Conservation (phyloP, 2,888 invertebrate genomes). For the Hartigia nigra region DNA sequence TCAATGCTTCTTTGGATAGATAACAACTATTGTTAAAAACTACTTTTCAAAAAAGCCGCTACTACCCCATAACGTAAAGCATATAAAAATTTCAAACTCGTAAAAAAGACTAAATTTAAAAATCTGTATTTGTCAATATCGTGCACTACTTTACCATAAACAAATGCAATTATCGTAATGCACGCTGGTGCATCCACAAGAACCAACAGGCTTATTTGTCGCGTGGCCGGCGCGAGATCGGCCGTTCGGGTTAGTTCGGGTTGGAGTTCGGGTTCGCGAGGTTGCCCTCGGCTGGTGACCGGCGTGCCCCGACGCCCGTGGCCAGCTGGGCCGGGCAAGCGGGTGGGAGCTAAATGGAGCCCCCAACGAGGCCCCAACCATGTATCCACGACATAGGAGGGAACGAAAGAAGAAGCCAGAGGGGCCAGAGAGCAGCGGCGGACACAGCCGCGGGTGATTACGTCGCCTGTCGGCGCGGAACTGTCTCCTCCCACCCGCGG, state of each 20-base stretch:
- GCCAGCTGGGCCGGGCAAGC: slow-evolving; percentile 21
- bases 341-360: slow-evolving; percentile 10
- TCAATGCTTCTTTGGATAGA: background rate
- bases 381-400: slow-evolving; percentile 20
- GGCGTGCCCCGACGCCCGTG: slow-evolving; percentile 28
- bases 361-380: slow-evolving; percentile 11
- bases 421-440: slow-evolving; percentile 44
- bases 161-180: background rate
- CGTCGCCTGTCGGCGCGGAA: slow-evolving; percentile 64
- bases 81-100: background rate
- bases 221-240: slow-evolving; percentile 7
- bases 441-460: slow-evolving; percentile 62
- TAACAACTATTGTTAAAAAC: background rate
- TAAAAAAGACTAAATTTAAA: background rate
- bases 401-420: slow-evolving; percentile 36
- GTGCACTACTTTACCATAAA: background rate
- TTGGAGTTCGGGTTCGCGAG: slow-evolving; percentile 1
- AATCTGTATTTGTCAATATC: background rate
- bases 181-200: background rate
- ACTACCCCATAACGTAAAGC: background rate
- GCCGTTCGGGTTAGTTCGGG: background rate
- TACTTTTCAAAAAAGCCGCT: background rate
- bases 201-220: background rate
- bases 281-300: slow-evolving; percentile 37
- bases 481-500: slow-evolving; percentile 64